Base-by-base conservation (phyloP, 2,113 vertebrate species). In the Labeo rohita region DNA sequence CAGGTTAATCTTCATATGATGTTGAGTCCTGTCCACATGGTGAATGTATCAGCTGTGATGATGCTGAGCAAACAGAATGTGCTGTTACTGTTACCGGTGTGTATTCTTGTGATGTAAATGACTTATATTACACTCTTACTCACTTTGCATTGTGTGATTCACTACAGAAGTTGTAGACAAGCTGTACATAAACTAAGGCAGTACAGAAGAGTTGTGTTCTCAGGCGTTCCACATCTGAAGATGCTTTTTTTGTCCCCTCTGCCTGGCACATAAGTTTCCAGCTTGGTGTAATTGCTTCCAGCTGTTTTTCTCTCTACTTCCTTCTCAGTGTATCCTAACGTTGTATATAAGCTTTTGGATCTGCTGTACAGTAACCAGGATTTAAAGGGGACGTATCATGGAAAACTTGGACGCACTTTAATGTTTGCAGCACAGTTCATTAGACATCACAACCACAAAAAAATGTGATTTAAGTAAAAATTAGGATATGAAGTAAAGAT, bases 201-300 rank as follows among this genome's bases (percentile, higher is more conserved):
- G 8, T 61, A 13, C 59, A 84, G 50, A 49, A 9, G 4, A 76
- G 23, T 76, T 50, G 76, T 70, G 15, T 43, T 66, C 39, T 39
- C 8, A 50, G 16, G 34, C 39, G 9, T 45, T 50, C 85, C 45
- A 56, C n/a, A 50, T 82, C 23, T 82, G 28, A 84, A 9, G 63
- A 75, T 83, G 74, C 84, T 83, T 8, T 9, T 47, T 68, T 56
- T 63, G 59, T 74, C 43, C 78, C 49, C 72, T 68, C 8, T 83
- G 74, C 43, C 84, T 84, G 83, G 73, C 80, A 90, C 61, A 87
- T 78, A 91, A 91, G 86, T 89, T 83, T 88, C 89, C 92, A 90
- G 91, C 85, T 12, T 66, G 65, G 49, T 80, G 43, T 90, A 90
- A 93, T 90, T 83, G 82, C 85, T 92, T 87, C 87, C 90, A 89